Evolutionary conservation across 2,797 vertebrate genomes (phyloP).

Genomic region (Prionace glauca): DNA sequence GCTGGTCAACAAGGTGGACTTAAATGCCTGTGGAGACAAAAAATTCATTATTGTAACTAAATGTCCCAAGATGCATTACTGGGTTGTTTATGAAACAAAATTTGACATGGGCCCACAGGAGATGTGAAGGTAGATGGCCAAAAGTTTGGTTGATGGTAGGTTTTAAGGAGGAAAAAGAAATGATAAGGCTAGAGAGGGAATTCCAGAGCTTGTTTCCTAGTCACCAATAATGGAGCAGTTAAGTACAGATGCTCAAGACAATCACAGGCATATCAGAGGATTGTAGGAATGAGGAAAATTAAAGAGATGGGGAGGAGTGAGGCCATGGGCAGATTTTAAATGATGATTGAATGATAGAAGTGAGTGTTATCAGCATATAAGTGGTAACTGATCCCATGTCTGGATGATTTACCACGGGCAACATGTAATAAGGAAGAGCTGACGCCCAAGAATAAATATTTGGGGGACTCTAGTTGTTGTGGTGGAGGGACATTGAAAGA

Average conservation of each 20-base stretch:
- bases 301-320: too few species aligned
- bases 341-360: neutral
- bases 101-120: neutral
- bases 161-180: neutral
- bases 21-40: too few species aligned
- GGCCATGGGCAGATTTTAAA: neutral
- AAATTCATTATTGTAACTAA: too few species aligned
- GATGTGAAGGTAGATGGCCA: neutral
- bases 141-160: neutral
- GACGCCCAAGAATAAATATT: neutral
- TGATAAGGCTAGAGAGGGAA: neutral
- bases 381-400: neutral
- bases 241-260: neutral
- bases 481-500: neutral
- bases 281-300: too few species aligned
- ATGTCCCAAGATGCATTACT: neutral
- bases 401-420: neutral
- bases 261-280: neutral
- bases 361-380: neutral
- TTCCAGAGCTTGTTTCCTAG: neutral
- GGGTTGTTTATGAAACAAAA: neutral
- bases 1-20: too few species aligned
- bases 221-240: neutral
- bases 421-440: neutral
- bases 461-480: neutral